Evolutionary conservation across 2,888 invertebrate genomes (phyloP), one percentile per base, ranked within the genome.

Genomic region (Nezara viridula): DNA sequence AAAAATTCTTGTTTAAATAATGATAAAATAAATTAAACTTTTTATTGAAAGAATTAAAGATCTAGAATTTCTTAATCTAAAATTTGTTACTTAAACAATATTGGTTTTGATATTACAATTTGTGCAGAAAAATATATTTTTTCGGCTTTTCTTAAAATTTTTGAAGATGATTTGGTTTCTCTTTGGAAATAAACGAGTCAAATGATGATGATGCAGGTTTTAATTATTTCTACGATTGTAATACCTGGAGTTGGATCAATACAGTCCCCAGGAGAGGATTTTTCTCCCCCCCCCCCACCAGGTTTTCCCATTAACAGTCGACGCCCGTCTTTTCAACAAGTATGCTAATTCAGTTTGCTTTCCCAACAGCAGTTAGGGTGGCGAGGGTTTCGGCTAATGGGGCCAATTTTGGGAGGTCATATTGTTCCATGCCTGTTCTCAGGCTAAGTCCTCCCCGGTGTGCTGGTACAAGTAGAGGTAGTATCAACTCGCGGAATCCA

Each of bases 291-390:
- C 5, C 6, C 55, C 9, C 32, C 66, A 37, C 19, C 66, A 21
- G 66, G 66, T 32, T 37, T 73, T 73, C 66, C 66, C 32, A 37
- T 37, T 37, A 73, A 73, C 66, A 73, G 66, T 2, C 12, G 66
- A 21, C 7, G 27, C 5, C 21, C 21, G 66, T 73, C 66, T 73
- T 73, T 73, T 73, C 37, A 73, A 73, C 66, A 73, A 73, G 66
- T 73, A 73, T 73, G 66, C 66, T 73, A 73, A 73, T 73, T 73
- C 66, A 73, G 66, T 73, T 73, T 73, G 66, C 66, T 73, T 73
- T 73, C 66, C 66, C 32, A 37, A 73, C 37, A 73, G 66, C 66
- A 73, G 66, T 73, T 73, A 73, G 66, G 37, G 19, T 37, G 3
- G 19, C 19, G 5, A 37, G 32, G 37, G 66, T 19, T 16, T 73